Conservation (phyloP, 1,140 invertebrate genomes). For the Orussus abietinus region DNA sequence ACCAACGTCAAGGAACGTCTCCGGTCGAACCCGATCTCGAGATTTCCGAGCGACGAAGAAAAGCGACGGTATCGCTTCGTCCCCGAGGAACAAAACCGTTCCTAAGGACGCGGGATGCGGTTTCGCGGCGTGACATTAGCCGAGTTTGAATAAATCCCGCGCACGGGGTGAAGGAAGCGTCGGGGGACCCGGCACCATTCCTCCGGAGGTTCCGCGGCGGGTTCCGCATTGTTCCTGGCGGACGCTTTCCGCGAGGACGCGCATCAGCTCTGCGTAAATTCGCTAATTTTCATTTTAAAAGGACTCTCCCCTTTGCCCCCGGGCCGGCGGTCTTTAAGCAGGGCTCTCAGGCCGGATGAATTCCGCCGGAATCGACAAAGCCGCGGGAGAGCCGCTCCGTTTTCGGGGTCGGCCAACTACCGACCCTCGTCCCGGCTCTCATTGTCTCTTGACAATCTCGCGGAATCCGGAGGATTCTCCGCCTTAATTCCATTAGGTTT, state of each 20-base stretch:
- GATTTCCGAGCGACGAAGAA: no score
- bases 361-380: not conserved
- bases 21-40: no score
- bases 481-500: slow-evolving; percentile 29
- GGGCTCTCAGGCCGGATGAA: no score
- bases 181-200: not conserved
- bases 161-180: no score
- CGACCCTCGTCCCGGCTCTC: slow-evolving; percentile 11
- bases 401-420: slow-evolving; percentile 3
- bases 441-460: slow-evolving; percentile 16
- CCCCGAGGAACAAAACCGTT: slow-evolving; percentile 4
- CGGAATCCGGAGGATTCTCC: slow-evolving; percentile 12
- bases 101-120: not conserved
- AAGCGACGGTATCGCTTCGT: not conserved
- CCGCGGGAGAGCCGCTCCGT: no score
- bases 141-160: not conserved
- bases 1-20: no score
- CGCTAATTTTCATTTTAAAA: slow-evolving; percentile 28
- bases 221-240: not conserved
- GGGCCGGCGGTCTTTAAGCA: no score
- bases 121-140: not conserved
- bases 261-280: slow-evolving; percentile 14
- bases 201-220: not conserved
- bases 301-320: slow-evolving; percentile 9
- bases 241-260: not conserved